Conservation (phyloP, 1,140 invertebrate species). For the Drosophila funebris region DNA sequence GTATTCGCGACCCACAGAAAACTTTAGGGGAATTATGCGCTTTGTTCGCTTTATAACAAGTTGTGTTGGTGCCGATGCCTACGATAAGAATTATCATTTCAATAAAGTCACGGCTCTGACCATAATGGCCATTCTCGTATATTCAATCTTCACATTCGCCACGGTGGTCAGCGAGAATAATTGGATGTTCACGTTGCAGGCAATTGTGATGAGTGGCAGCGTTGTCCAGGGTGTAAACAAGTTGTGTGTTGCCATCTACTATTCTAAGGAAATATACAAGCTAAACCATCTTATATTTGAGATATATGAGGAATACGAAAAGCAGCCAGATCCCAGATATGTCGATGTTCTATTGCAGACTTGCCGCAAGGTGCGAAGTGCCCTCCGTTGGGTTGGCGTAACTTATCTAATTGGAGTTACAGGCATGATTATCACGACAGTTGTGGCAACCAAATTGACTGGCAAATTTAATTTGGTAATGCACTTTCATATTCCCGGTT, state of each 20-base stretch:
- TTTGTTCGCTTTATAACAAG: constrained; percentile 22
- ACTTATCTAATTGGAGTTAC: background rate
- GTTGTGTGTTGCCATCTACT: constrained; percentile 4
- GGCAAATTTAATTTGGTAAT: constrained; percentile 17
- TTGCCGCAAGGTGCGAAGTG: background rate
- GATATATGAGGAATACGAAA: constrained; percentile 37
- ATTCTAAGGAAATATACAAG: background rate
- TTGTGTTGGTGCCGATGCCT: constrained; percentile 34
- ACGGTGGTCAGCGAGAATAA: constrained; percentile 30
- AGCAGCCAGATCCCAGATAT: constrained; percentile 18
- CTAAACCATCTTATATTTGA: background rate
- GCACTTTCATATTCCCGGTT: constrained; percentile 48
- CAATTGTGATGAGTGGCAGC: constrained; percentile 39
- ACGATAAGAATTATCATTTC: constrained; percentile 38
- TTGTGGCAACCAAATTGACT: background rate
- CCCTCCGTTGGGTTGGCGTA: constrained; percentile 9
- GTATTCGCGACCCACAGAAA: background rate
- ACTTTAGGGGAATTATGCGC: constrained; percentile 25
- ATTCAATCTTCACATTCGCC: constrained; percentile 25
- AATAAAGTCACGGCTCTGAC: constrained; percentile 28
- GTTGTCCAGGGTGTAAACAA: constrained; percentile 42
- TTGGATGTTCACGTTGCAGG: constrained; percentile 45
- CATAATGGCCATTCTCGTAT: constrained; percentile 5
- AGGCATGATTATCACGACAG: constrained; percentile 22
- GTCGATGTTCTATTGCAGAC: constrained; percentile 2